A percentile compares a stretch with the other conserved stretches of the same genome.
These are phyloP conservation scores for Halcyon smyrnensis DNA, from an alignment of 2,797 vertebrate species.

Conservation along the genomic window DNA sequence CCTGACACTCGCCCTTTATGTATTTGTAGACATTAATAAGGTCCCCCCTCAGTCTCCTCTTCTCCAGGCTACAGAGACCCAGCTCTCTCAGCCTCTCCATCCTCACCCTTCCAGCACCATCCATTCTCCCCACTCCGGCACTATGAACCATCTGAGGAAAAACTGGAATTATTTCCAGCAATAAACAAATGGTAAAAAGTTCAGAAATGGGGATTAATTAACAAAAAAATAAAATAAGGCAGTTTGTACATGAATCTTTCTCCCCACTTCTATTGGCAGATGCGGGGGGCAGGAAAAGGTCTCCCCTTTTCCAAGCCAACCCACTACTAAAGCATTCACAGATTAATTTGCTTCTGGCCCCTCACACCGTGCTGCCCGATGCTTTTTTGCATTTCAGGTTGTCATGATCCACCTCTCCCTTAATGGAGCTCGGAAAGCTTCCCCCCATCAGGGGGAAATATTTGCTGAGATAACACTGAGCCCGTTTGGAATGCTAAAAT, in stretches of 20 bases:
- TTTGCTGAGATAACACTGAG: not conserved
- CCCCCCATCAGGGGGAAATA: not conserved
- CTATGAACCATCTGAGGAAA: not conserved
- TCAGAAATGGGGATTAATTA: not conserved
- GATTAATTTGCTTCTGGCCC: not conserved
- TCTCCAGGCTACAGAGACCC: too few species aligned
- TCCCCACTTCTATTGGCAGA: not conserved
- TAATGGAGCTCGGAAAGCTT: not conserved
- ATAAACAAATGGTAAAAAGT: not conserved
- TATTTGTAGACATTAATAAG: too few species aligned
- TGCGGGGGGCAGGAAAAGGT: not conserved
- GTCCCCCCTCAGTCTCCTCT: too few species aligned
- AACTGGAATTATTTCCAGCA: not conserved
- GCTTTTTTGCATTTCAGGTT: not conserved
- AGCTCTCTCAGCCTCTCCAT: too few species aligned
- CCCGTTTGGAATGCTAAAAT: not conserved
- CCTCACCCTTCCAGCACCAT: too few species aligned
- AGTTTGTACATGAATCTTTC: too few species aligned
- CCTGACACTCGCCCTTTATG: too few species aligned
- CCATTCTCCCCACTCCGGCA: accelerated
- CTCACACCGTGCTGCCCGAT: not conserved
- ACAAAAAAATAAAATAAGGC: too few species aligned
- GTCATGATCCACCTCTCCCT: not conserved
- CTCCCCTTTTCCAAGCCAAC: not conserved
- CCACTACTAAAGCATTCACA: not conserved